phyloP scores from a whole-genome alignment of 2,113 vertebrate species.

The Potamarius usumacintae region DNA sequence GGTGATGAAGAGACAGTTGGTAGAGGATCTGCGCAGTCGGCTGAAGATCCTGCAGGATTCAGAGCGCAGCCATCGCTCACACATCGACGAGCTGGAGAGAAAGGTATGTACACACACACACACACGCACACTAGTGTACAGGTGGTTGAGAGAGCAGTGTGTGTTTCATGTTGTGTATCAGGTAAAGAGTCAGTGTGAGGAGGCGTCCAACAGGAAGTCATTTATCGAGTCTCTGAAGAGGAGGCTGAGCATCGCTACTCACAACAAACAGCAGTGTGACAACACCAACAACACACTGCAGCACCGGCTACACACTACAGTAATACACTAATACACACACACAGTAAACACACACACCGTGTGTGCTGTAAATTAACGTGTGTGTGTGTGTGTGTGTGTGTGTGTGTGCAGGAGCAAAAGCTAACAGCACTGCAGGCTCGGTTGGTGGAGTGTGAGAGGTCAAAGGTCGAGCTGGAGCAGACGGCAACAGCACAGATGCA shows the following conservation, averaged over 20 bases:
- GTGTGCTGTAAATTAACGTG: slow-evolving; percentile 36
- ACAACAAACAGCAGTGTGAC: slow-evolving; percentile 81
- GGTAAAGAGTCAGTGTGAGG: slow-evolving; percentile 82
- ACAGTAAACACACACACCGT: neutral
- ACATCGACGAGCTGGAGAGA: slow-evolving; percentile 81
- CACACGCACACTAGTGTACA: neutral
- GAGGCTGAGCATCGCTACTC: slow-evolving; percentile 77
- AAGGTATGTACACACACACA: slow-evolving; percentile 73
- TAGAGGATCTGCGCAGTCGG: slow-evolving; percentile 82
- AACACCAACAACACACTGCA: slow-evolving; percentile 77
- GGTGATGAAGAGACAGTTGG: slow-evolving; percentile 86
- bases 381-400: neutral
- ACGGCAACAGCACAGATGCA: slow-evolving; percentile 80
- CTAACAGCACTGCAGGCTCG: slow-evolving; percentile 73
- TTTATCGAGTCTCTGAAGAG: slow-evolving; percentile 84
- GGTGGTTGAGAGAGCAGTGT: neutral
- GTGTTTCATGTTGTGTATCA: slow-evolving; percentile 54
- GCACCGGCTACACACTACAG: slow-evolving; percentile 85
- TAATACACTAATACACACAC: slow-evolving; percentile 53
- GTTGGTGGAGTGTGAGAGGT: slow-evolving; percentile 73
- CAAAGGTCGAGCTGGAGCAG: slow-evolving; percentile 77
- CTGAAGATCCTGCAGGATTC: slow-evolving; percentile 86
- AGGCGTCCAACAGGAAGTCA: slow-evolving; percentile 82
- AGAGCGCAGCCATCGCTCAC: slow-evolving; percentile 76
- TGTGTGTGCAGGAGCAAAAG: slow-evolving; percentile 76